These are phyloP conservation scores for Atopsyche davidsoni DNA, from an alignment of 1,140 invertebrate genomes.

Conservation along the genomic window DNA sequence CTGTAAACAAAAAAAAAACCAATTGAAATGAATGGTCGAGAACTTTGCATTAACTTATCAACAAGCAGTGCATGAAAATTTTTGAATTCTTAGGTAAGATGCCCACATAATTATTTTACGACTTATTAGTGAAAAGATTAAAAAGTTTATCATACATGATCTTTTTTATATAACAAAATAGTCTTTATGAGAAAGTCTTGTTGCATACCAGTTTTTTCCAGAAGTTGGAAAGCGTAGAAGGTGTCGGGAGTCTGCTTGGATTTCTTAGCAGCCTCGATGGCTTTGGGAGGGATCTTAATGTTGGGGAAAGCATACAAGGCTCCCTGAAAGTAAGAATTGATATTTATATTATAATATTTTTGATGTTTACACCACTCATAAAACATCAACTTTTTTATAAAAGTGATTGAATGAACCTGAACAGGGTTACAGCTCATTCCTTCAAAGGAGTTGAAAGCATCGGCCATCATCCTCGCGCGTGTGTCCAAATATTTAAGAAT, in stretches of 20 bases:
- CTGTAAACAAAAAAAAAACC: slow-evolving; percentile 39
- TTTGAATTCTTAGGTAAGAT: too few relatives aligned
- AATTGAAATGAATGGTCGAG: too few relatives aligned
- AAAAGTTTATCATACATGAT: too few relatives aligned
- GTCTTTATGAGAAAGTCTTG: slow-evolving; percentile 32
- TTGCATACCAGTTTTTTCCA: slow-evolving; percentile 89
- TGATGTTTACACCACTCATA: too few relatives aligned
- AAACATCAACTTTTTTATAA: too few relatives aligned
- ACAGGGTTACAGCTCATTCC: slow-evolving; percentile 83
- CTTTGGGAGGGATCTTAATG: slow-evolving; percentile 67
- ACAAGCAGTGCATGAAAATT: too few relatives aligned
- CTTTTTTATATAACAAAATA: neutral
- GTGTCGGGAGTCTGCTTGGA: slow-evolving; percentile 72
- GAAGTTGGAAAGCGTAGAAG: slow-evolving; percentile 89
- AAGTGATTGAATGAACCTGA: too few relatives aligned
- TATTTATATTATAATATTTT: too few relatives aligned
- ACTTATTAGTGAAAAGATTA: too few relatives aligned
- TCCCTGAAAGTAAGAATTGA: slow-evolving; percentile 62
- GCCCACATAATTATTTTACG: too few relatives aligned
- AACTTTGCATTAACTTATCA: too few relatives aligned
- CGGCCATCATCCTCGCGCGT: slow-evolving; percentile 75
- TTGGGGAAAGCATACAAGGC: slow-evolving; percentile 97
- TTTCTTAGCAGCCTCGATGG: slow-evolving; percentile 68
- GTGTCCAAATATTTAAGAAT: slow-evolving; percentile 74
- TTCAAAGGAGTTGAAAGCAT: slow-evolving; percentile 86